These are phyloP conservation scores for Epirrita christyi DNA, from an alignment of 2,888 invertebrate species.

Conservation along the genomic window DNA sequence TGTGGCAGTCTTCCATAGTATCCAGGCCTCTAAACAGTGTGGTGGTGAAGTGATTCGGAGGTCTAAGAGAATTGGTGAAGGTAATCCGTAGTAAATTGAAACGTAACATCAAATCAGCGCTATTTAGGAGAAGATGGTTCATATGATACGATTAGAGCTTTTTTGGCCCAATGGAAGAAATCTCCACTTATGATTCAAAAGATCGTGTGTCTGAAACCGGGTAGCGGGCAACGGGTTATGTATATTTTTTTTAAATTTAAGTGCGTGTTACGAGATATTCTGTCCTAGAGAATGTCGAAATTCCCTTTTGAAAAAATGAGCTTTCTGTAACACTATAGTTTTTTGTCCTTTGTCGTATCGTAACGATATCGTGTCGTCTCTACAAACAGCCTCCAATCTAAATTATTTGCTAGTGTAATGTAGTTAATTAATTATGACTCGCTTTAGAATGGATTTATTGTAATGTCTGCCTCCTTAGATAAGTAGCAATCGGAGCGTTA, in stretches of 20 bases:
- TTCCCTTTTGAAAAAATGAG: no score
- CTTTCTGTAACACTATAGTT: no score
- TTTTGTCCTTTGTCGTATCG: neutral
- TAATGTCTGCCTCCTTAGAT: conserved; percentile 1
- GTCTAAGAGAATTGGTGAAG: conserved; percentile 29
- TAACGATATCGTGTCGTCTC: conserved; percentile 1
- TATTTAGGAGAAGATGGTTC: conserved; percentile 40
- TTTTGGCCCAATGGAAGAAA: no score
- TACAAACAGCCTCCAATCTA: conserved; percentile 4
- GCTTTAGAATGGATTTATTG: conserved; percentile 23
- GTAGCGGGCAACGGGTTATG: no score
- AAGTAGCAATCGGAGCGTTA: neutral
- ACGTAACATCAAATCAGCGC: conserved; percentile 50
- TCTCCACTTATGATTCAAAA: no score
- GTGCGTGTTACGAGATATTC: no score
- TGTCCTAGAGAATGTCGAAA: no score
- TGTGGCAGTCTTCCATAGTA: conserved; percentile 39
- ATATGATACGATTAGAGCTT: conserved; percentile 11
- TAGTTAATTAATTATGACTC: conserved; percentile 30
- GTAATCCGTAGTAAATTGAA: conserved; percentile 59
- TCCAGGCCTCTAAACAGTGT: conserved; percentile 8
- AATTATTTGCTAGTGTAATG: conserved; percentile 32
- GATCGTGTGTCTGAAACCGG: no score
- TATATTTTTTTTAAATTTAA: no score
- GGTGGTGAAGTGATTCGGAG: conserved; percentile 10